These are phyloP conservation scores for Leptobrachium ailaonicum DNA, from an alignment of 2,113 vertebrate genomes.

Conservation along the genomic window DNA sequence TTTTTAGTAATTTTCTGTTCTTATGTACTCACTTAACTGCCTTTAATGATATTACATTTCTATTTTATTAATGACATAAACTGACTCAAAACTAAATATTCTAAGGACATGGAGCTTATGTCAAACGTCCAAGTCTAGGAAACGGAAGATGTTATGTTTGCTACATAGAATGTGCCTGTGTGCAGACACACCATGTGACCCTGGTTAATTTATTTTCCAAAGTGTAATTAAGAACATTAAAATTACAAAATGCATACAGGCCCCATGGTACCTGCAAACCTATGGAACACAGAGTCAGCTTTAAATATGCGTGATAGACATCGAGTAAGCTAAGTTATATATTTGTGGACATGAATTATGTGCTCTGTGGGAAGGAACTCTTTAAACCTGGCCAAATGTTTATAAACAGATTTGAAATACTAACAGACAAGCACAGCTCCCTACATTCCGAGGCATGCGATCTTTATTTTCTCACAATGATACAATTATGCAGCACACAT, in stretches of 20 bases:
- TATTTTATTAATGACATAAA: too few relatives aligned
- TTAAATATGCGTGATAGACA: background rate
- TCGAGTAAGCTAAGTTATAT: background rate
- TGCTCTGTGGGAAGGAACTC: slow-evolving; percentile 24
- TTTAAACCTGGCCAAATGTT: slow-evolving; percentile 15
- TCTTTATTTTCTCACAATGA: slow-evolving; percentile 38
- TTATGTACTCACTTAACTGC: too few relatives aligned
- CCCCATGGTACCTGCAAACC: background rate
- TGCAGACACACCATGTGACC: background rate
- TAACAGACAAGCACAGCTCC: slow-evolving; percentile 20
- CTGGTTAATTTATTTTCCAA: background rate
- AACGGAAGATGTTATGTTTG: too few relatives aligned
- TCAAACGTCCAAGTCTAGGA: too few relatives aligned
- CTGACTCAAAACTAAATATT: too few relatives aligned
- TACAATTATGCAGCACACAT: slow-evolving; percentile 25
- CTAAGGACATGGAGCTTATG: too few relatives aligned
- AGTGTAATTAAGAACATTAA: background rate
- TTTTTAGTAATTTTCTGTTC: too few relatives aligned
- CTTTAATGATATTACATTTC: too few relatives aligned
- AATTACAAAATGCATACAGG: background rate
- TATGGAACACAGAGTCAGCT: slow-evolving; percentile 16
- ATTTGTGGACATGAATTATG: slow-evolving; percentile 12
- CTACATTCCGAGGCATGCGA: slow-evolving; percentile 32
- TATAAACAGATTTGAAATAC: slow-evolving; percentile 39
- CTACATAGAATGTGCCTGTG: background rate